Conservation (phyloP, 2,797 vertebrate species). For the Aldrovandia affinis region DNA sequence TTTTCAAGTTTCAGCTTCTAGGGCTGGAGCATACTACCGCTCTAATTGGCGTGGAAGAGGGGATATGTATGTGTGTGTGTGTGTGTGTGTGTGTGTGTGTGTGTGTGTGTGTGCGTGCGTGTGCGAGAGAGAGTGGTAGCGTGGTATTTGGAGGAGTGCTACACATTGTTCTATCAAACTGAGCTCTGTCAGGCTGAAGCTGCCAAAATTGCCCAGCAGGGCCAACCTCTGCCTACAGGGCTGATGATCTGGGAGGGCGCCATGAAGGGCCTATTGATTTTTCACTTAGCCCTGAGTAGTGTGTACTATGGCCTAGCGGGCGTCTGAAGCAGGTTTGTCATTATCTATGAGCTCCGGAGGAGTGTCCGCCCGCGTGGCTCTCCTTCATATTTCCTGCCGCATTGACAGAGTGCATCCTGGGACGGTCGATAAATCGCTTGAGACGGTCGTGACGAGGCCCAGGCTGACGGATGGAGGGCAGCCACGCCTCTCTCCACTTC, state of each 20-base stretch:
- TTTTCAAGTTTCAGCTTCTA: not conserved
- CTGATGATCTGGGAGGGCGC: not conserved
- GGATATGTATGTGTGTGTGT: not conserved
- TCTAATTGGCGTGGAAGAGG: not conserved
- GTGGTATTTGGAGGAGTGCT: not conserved
- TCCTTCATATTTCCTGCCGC: slow-evolving; percentile 41
- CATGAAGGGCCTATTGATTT: not conserved
- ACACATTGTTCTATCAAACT: too few species aligned
- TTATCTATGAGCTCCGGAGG: slow-evolving; percentile 57
- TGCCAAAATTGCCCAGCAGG: not conserved
- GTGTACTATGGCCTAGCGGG: not conserved
- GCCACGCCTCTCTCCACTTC: not conserved
- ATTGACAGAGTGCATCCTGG: slow-evolving; percentile 80
- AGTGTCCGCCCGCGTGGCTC: slow-evolving; percentile 45
- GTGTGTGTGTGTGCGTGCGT: not conserved
- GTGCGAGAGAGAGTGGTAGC: not conserved
- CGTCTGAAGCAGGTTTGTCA: slow-evolving; percentile 23
- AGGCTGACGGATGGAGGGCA: slow-evolving; percentile 53
- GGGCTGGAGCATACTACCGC: not conserved
- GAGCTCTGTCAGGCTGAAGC: not conserved
- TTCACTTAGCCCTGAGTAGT: not conserved
- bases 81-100: not conserved
- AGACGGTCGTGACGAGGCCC: slow-evolving; percentile 77
- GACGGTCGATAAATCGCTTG: slow-evolving; percentile 90
- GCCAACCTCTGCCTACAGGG: not conserved